Evolutionary conservation across 2,888 invertebrate species (phyloP).

Genomic region (Epirrita christyi): DNA sequence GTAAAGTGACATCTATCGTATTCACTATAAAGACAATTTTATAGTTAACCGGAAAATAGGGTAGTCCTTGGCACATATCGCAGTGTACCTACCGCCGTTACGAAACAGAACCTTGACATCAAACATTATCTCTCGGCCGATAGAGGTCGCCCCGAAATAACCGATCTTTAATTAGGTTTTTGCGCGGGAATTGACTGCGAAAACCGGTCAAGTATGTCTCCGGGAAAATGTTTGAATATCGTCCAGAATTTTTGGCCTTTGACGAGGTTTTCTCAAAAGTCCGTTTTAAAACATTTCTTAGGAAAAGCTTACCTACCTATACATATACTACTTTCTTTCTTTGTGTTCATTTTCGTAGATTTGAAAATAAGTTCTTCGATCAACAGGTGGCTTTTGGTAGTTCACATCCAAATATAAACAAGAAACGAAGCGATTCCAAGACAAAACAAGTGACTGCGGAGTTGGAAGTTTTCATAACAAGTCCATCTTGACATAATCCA

Average conservation of each 20-base stretch:
- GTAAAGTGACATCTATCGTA: slow-evolving; percentile 43
- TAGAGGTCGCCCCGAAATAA: slow-evolving; percentile 79
- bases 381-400: slow-evolving; percentile 28
- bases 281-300: slow-evolving; percentile 5
- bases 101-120: slow-evolving; percentile 79
- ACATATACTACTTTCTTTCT: no score
- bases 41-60: slow-evolving; percentile 58
- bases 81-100: slow-evolving; percentile 59
- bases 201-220: slow-evolving; percentile 79
- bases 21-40: slow-evolving; percentile 47
- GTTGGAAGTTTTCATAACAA: slow-evolving; percentile 69
- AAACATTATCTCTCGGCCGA: slow-evolving; percentile 76
- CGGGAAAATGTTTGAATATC: slow-evolving; percentile 59
- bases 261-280: slow-evolving; percentile 28
- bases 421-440: slow-evolving; percentile 37
- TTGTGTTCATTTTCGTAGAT: slow-evolving; percentile 11
- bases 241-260: slow-evolving; percentile 62
- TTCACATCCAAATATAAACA: slow-evolving; percentile 30
- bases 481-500: slow-evolving; percentile 62
- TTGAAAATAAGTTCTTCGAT: slow-evolving; percentile 5
- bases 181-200: slow-evolving; percentile 53
- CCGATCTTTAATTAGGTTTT: slow-evolving; percentile 69
- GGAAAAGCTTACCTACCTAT: no score
- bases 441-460: slow-evolving; percentile 58
- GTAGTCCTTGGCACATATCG: slow-evolving; percentile 74